Evolutionary conservation across 2,797 vertebrate genomes (phyloP).

Genomic region (Danio albolineatus): DNA sequence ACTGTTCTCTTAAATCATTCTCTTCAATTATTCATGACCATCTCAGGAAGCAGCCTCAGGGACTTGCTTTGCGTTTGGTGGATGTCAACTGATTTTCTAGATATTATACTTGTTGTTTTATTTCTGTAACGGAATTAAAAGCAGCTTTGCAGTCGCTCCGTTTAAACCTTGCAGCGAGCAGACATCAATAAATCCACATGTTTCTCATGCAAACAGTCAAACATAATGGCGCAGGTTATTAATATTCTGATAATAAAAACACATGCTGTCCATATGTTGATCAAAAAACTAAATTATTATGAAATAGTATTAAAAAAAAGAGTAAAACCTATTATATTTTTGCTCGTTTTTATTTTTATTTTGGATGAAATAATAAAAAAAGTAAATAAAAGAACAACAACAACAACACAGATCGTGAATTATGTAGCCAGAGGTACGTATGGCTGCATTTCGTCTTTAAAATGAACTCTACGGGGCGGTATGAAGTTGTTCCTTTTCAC

Average conservation of each 20-base stretch:
- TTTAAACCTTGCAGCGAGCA: background rate
- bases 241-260: background rate
- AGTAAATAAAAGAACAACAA: too few species aligned
- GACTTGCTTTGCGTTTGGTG: background rate
- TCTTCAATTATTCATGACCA: background rate
- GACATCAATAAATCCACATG: background rate
- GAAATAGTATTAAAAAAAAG: too few species aligned
- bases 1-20: background rate
- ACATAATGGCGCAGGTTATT: background rate
- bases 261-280: background rate
- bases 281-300: too few species aligned
- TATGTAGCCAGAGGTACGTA: too few species aligned
- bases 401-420: too few species aligned
- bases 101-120: background rate
- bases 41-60: background rate
- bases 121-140: background rate
- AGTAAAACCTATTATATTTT: too few species aligned
- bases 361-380: too few species aligned
- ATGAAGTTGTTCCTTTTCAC: too few species aligned
- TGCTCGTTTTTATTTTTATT: too few species aligned
- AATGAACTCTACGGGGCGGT: too few species aligned
- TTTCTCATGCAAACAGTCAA: background rate
- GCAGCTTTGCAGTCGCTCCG: background rate
- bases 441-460: too few species aligned
- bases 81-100: background rate